Conservation (phyloP, 2,113 vertebrate species). For the Gnathonemus echidnorhynchus region DNA sequence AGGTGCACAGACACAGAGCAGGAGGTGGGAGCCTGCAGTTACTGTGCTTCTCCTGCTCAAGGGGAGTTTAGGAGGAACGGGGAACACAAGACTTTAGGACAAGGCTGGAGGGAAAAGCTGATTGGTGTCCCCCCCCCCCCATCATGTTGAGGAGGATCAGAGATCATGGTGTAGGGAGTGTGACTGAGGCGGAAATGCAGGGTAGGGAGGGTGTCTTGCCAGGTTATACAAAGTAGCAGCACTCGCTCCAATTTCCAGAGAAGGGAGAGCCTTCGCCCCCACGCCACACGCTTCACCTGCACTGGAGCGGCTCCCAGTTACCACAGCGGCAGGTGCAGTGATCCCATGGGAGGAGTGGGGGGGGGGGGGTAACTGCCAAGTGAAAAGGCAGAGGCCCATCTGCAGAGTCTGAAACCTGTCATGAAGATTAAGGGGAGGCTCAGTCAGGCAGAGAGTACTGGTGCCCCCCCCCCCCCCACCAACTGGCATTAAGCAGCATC, state of each 20-base stretch:
- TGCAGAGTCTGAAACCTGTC: neutral
- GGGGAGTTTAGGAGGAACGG: neutral
- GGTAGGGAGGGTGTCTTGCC: neutral
- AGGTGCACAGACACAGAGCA: neutral
- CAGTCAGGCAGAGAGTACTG: neutral
- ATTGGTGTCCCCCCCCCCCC: neutral
- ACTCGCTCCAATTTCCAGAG: neutral
- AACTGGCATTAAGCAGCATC: neutral
- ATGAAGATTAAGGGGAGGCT: neutral
- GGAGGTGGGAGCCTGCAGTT: neutral
- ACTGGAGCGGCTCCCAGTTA: neutral
- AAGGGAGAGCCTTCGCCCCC: neutral
- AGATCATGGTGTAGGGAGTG: too few relatives aligned
- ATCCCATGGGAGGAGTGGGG: neutral
- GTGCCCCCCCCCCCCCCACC: neutral
- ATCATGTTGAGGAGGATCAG: neutral
- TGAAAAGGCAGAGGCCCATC: neutral
- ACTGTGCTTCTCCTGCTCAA: neutral
- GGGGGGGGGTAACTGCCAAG: neutral
- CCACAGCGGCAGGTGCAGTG: neutral
- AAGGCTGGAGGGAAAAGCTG: neutral
- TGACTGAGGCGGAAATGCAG: neutral
- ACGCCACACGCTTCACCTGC: neutral
- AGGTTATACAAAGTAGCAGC: neutral
- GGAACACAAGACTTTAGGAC: neutral